phyloP scores from a whole-genome alignment of 2,113 vertebrate genomes.

The Oryzias celebensis region DNA sequence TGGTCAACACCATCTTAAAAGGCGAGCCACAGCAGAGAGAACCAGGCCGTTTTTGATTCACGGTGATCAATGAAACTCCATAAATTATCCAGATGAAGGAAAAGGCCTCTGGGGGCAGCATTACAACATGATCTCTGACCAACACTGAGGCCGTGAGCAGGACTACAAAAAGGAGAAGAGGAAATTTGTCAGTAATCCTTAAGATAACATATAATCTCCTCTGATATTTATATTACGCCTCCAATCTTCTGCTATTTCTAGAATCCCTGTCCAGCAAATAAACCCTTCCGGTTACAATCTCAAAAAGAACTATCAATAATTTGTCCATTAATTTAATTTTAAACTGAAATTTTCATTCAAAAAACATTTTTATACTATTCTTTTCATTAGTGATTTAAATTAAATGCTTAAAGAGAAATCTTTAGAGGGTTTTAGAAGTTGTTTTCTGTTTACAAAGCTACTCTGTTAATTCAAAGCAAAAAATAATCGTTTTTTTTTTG shows the following conservation, averaged over 20 bases:
- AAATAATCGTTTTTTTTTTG: neutral
- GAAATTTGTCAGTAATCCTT: conserved; percentile 18
- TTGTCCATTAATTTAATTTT: neutral
- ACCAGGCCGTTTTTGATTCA: conserved; percentile 55
- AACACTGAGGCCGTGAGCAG: conserved; percentile 17
- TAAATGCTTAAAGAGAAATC: too few species aligned
- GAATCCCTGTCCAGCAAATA: neutral
- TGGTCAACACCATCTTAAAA: conserved; percentile 24
- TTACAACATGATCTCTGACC: conserved; percentile 20
- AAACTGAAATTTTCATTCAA: too few species aligned
- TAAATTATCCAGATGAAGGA: conserved; percentile 45
- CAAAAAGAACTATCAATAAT: neutral
- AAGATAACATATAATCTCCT: conserved; percentile 29
- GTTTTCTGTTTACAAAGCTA: neutral
- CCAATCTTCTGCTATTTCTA: conserved; percentile 22
- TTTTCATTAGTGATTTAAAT: too few species aligned
- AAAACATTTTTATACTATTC: too few species aligned
- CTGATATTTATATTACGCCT: conserved; percentile 32
- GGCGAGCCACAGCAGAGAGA: conserved; percentile 44
- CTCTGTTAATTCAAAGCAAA: neutral
- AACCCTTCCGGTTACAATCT: neutral
- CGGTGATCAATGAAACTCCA: conserved; percentile 50
- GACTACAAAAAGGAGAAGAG: conserved; percentile 17
- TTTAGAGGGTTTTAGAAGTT: neutral
- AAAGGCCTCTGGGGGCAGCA: conserved; percentile 19